A percentile compares a stretch with the other conserved stretches of the same genome.
phyloP scores from a whole-genome alignment of 1,140 invertebrate species.

The Pygmarrhopalites habei region DNA sequence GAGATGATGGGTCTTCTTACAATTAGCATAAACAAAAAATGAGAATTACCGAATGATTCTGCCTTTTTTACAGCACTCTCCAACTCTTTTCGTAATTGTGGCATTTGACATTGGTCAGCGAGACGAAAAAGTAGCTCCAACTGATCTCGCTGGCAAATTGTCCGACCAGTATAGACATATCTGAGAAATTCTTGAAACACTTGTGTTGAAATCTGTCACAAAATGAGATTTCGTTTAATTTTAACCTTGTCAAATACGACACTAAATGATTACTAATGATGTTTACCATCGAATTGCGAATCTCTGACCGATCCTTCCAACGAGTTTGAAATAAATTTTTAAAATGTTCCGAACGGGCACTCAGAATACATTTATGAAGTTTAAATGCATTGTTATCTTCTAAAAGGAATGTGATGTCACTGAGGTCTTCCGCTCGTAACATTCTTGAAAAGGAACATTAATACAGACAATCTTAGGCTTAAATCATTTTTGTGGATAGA shows the following conservation, averaged over 20 bases:
- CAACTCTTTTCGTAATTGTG: slow-evolving; percentile 43
- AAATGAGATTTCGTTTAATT: too few relatives aligned
- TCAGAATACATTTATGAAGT: slow-evolving; percentile 48
- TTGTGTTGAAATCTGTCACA: slow-evolving; percentile 45
- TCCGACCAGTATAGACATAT: slow-evolving; percentile 48
- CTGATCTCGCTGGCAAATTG: slow-evolving; percentile 44
- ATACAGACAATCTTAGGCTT: not conserved
- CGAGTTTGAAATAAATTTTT: slow-evolving; percentile 44
- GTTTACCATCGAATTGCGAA: not conserved
- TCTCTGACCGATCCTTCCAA: slow-evolving; percentile 42
- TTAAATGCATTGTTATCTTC: slow-evolving; percentile 44
- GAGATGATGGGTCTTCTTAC: too few relatives aligned
- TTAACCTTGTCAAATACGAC: too few relatives aligned
- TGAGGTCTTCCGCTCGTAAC: slow-evolving; percentile 44
- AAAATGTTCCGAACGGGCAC: slow-evolving; percentile 47
- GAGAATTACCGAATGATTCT: slow-evolving; percentile 47
- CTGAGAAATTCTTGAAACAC: slow-evolving; percentile 47
- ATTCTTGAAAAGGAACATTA: slow-evolving; percentile 41
- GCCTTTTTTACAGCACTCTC: slow-evolving; percentile 44
- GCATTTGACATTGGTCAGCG: slow-evolving; percentile 47
- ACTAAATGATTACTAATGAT: too few relatives aligned
- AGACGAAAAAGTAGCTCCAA: slow-evolving; percentile 45
- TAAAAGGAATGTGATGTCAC: slow-evolving; percentile 46
- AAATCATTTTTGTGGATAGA: too few relatives aligned
- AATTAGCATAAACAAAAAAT: too few relatives aligned